phyloP scores from a whole-genome alignment of 2,797 vertebrate genomes.

The Catharus ustulatus region DNA sequence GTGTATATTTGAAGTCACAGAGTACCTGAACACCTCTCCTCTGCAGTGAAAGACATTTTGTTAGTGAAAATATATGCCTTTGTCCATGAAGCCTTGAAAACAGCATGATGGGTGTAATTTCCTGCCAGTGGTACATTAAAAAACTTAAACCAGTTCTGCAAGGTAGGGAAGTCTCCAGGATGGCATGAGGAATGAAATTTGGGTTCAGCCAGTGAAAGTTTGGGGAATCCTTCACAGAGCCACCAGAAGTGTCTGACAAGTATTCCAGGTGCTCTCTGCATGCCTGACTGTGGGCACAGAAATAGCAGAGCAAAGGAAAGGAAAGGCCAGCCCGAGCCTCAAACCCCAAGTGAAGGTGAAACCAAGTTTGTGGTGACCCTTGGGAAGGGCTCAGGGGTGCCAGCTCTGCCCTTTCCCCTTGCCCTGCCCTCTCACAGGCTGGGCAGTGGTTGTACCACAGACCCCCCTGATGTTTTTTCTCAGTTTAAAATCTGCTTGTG shows the following conservation, averaged over 20 bases:
- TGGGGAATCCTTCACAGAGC: background rate
- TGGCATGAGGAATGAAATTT: background rate
- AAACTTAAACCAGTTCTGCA: background rate
- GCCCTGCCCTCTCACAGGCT: background rate
- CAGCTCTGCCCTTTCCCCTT: background rate
- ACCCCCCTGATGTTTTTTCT: fast-evolving
- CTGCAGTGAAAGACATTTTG: background rate
- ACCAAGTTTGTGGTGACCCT: background rate
- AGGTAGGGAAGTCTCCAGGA: background rate
- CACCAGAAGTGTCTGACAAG: background rate
- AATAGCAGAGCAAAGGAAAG: background rate
- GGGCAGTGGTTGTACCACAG: fast-evolving
- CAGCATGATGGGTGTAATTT: background rate
- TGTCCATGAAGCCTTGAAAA: background rate
- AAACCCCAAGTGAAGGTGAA: background rate
- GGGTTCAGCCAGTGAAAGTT: background rate
- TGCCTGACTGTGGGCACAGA: background rate
- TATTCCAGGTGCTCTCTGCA: background rate
- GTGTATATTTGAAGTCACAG: background rate
- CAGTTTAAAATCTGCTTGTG: background rate
- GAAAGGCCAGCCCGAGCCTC: fast-evolving
- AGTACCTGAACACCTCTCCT: background rate
- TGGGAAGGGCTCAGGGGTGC: too few species aligned
- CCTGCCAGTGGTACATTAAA: background rate
- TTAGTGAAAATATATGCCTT: background rate